These are phyloP conservation scores for Netelia fuscicornis DNA, from an alignment of 2,888 invertebrate species.

Conservation along the genomic window DNA sequence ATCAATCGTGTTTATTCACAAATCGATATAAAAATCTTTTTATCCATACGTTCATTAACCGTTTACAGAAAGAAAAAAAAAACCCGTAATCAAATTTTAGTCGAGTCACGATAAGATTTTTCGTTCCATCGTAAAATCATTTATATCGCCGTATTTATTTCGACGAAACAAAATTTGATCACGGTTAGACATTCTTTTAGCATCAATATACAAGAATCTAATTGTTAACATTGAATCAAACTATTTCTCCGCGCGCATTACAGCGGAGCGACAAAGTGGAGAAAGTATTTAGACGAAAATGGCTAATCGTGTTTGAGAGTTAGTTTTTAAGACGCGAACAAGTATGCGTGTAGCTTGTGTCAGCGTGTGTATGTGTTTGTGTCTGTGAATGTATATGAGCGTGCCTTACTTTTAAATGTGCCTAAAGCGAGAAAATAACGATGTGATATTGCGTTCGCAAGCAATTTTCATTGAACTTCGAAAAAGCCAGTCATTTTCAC, in stretches of 20 bases:
- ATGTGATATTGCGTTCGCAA: slow-evolving; percentile 49
- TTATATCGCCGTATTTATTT: too few relatives aligned
- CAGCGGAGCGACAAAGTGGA: too few relatives aligned
- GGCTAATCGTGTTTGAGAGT: background rate
- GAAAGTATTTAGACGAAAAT: background rate
- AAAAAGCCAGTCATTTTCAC: slow-evolving; percentile 18
- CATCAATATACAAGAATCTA: too few relatives aligned
- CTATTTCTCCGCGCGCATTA: too few relatives aligned
- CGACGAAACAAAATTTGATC: background rate
- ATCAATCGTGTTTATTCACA: slow-evolving; percentile 5
- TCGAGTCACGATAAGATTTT: too few relatives aligned
- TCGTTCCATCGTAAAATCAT: too few relatives aligned
- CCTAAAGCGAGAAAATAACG: slow-evolving; percentile 7
- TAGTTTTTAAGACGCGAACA: background rate
- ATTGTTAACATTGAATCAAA: too few relatives aligned
- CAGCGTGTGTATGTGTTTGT: background rate
- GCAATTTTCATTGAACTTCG: slow-evolving; percentile 26
- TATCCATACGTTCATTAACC: too few relatives aligned
- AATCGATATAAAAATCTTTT: too few relatives aligned
- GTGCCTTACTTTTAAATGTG: slow-evolving; percentile 11
- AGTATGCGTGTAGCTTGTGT: background rate
- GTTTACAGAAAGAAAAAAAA: too few relatives aligned
- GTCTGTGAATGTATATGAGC: background rate
- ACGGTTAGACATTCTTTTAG: background rate
- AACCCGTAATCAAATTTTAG: too few relatives aligned